phyloP scores from a whole-genome alignment of 2,888 invertebrate genomes.

The Clivina fossor region DNA sequence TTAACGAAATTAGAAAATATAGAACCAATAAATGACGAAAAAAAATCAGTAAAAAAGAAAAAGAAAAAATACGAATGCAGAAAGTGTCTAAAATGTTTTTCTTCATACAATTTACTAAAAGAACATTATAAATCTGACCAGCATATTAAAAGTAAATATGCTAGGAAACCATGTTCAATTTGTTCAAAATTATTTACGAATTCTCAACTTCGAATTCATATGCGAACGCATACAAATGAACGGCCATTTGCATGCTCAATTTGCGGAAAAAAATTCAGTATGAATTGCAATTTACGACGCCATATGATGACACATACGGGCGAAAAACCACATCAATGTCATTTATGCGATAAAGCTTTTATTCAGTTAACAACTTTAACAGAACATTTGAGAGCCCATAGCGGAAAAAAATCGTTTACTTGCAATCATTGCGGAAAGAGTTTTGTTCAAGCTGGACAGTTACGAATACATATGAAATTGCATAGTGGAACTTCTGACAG shows the following conservation, averaged over 20 bases:
- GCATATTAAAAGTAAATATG: background rate
- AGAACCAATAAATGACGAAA: too few relatives aligned
- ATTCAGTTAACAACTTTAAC: conserved; percentile 9
- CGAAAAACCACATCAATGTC: too few relatives aligned
- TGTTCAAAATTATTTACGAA: conserved; percentile 4
- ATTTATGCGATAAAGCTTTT: conserved; percentile 17
- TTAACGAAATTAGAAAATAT: too few relatives aligned
- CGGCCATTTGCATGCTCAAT: conserved; percentile 30
- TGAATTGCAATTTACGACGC: too few relatives aligned
- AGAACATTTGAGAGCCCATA: conserved; percentile 16
- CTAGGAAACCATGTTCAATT: background rate
- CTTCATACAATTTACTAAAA: background rate
- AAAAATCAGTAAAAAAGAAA: too few relatives aligned
- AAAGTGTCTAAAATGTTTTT: background rate
- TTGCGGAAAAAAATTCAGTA: conserved; percentile 34
- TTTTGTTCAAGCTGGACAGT: conserved; percentile 1
- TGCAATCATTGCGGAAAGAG: conserved; percentile 17
- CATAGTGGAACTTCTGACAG: too few relatives aligned
- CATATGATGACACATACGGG: too few relatives aligned
- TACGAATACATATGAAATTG: conserved; percentile 1
- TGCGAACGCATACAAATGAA: conserved; percentile 30
- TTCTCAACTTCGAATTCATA: conserved; percentile 18
- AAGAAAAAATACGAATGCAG: conserved; percentile 6
- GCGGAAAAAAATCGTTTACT: conserved; percentile 12
- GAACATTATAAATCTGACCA: conserved; percentile 2